Conservation (phyloP, 1,140 invertebrate species). For the Chironomus tepperi region DNA sequence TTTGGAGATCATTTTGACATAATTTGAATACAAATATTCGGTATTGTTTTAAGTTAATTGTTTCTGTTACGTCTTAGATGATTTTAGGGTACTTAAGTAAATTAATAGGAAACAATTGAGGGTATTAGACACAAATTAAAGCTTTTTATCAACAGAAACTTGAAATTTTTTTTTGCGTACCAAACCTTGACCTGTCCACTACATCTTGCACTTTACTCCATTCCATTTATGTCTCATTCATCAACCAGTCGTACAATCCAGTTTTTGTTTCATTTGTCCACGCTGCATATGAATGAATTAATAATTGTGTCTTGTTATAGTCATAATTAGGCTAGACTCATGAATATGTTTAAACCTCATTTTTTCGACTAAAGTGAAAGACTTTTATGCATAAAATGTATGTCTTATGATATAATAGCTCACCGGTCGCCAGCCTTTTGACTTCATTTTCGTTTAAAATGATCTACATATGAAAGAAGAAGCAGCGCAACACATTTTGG, state of each 20-base stretch:
- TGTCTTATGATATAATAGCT: neutral
- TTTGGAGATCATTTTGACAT: constrained; percentile 8
- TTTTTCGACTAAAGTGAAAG: neutral
- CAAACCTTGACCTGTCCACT: neutral
- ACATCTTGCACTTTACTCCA: too few relatives aligned
- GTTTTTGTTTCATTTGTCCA: neutral
- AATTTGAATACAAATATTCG: neutral
- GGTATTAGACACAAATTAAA: too few relatives aligned
- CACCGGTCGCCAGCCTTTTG: too few relatives aligned
- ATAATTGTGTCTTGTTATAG: neutral
- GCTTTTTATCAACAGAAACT: too few relatives aligned
- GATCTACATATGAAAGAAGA: too few relatives aligned
- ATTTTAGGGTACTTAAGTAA: neutral
- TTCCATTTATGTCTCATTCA: too few relatives aligned
- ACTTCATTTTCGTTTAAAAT: too few relatives aligned
- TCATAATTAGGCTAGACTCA: neutral
- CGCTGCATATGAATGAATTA: too few relatives aligned
- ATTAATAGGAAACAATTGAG: too few relatives aligned
- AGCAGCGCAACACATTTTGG: too few relatives aligned
- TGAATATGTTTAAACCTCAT: neutral
- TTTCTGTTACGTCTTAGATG: neutral
- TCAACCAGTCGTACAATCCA: neutral
- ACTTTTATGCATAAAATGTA: neutral
- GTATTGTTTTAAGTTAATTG: neutral
- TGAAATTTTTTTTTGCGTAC: neutral